Evolutionary conservation across 1,140 invertebrate species (phyloP).

Genomic region (Pectinophora gossypiella): DNA sequence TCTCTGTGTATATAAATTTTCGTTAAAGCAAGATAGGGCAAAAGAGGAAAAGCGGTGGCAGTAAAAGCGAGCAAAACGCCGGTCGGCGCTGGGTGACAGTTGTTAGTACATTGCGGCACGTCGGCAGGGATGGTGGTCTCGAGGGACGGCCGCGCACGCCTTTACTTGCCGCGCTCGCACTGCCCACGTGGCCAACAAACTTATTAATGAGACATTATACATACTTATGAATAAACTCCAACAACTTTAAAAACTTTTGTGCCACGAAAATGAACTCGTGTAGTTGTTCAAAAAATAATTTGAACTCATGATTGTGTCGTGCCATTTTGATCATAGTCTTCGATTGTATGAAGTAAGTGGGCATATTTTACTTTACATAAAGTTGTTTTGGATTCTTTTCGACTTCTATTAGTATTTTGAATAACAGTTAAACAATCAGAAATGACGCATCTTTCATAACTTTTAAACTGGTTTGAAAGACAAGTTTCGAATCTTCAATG

Average conservation of each 20-base stretch:
- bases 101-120: slow-evolving; percentile 56
- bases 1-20: slow-evolving; percentile 50
- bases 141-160: slow-evolving; percentile 27
- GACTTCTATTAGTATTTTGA: too few species aligned
- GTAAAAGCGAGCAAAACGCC: slow-evolving; percentile 47
- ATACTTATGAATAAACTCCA: slow-evolving; percentile 13
- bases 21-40: slow-evolving; percentile 62
- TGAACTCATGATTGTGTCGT: slow-evolving; percentile 60
- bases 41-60: slow-evolving; percentile 58
- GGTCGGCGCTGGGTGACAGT: slow-evolving; percentile 41
- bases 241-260: slow-evolving; percentile 14
- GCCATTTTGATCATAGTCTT: slow-evolving; percentile 36
- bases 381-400: too few species aligned
- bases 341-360: slow-evolving; percentile 53
- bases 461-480: not conserved
- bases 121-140: slow-evolving; percentile 56
- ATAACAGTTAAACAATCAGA: too few species aligned
- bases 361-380: too few species aligned
- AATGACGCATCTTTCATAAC: too few species aligned
- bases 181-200: slow-evolving; percentile 37
- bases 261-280: slow-evolving; percentile 26
- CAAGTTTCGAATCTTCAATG: not conserved
- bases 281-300: slow-evolving; percentile 26
- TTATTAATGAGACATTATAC: slow-evolving; percentile 12
- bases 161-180: slow-evolving; percentile 52